phyloP scores from a whole-genome alignment of 2,888 invertebrate species.

The Leucophenga maculata region DNA sequence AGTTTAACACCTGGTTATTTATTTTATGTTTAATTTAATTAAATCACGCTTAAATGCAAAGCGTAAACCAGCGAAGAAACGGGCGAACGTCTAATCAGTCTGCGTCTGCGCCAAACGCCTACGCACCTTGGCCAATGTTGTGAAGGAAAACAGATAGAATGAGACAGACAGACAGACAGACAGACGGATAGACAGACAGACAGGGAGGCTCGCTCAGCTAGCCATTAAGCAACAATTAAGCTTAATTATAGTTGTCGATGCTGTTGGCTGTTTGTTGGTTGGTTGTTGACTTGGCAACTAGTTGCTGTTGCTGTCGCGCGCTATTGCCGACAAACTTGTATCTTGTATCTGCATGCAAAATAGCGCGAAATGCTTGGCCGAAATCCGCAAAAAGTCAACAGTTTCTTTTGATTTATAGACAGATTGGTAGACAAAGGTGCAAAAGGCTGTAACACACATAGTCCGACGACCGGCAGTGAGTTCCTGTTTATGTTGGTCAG shows the following conservation, averaged over 20 bases:
- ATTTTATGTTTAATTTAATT: constrained; percentile 42
- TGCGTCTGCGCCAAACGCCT: neutral
- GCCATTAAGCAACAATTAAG: constrained; percentile 65
- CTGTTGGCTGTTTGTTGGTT: constrained; percentile 25
- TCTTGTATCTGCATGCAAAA: constrained; percentile 59
- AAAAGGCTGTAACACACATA: neutral
- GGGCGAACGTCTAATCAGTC: neutral
- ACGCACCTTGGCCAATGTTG: neutral
- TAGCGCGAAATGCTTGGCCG: constrained; percentile 42
- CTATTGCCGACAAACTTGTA: neutral
- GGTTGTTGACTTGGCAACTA: constrained; percentile 30
- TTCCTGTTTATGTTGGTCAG: constrained; percentile 51
- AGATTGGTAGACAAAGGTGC: neutral
- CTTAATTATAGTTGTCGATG: constrained; percentile 64
- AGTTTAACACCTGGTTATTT: constrained; percentile 42
- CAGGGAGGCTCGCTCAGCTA: constrained; percentile 23
- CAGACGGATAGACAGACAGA: neutral
- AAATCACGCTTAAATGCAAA: constrained; percentile 37
- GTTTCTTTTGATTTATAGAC: neutral
- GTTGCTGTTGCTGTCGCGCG: neutral
- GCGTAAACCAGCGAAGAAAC: neutral
- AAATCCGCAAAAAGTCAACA: neutral
- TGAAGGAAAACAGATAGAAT: neutral
- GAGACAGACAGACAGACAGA: constrained; percentile 22
- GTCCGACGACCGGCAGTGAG: constrained; percentile 27